These are phyloP conservation scores for Melipona quadrifasciata DNA, from an alignment of 1,140 invertebrate genomes.

Conservation along the genomic window DNA sequence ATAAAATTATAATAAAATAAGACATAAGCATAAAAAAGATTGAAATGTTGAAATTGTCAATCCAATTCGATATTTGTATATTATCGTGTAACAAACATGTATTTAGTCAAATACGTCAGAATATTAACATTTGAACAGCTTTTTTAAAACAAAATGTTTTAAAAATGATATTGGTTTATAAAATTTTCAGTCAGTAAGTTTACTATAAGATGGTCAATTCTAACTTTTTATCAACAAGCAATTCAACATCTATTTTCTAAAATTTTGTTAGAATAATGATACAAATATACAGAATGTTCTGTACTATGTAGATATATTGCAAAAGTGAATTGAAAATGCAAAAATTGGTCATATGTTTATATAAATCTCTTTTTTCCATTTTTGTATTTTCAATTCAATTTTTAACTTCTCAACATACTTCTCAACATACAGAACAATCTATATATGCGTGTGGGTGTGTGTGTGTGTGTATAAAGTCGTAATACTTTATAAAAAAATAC, in stretches of 20 bases:
- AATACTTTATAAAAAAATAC: slow-evolving; percentile 49
- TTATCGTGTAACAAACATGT: neutral
- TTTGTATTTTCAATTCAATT: neutral
- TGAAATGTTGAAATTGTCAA: neutral
- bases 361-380: neutral
- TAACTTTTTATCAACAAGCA: slow-evolving; percentile 21
- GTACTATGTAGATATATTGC: neutral
- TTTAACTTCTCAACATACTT: neutral
- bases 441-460: neutral
- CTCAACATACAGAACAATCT: neutral
- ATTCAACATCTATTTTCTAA: slow-evolving; percentile 10
- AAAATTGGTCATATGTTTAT: neutral
- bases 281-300: slow-evolving; percentile 9
- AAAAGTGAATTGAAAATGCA: neutral
- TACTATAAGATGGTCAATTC: neutral
- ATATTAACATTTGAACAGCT: neutral
- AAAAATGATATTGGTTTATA: slow-evolving; percentile 8
- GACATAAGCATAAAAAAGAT: neutral
- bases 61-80: neutral
- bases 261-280: slow-evolving; percentile 33
- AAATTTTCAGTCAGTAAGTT: slow-evolving; percentile 23
- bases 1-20: neutral
- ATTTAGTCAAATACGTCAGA: neutral
- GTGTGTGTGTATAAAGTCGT: slow-evolving; percentile 30
- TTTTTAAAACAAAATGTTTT: neutral